Percentiles rank a stretch among this genome's conserved stretches.
Conservation (phyloP, 2,797 vertebrate genomes). For the Coccyzus lansbergi region DNA sequence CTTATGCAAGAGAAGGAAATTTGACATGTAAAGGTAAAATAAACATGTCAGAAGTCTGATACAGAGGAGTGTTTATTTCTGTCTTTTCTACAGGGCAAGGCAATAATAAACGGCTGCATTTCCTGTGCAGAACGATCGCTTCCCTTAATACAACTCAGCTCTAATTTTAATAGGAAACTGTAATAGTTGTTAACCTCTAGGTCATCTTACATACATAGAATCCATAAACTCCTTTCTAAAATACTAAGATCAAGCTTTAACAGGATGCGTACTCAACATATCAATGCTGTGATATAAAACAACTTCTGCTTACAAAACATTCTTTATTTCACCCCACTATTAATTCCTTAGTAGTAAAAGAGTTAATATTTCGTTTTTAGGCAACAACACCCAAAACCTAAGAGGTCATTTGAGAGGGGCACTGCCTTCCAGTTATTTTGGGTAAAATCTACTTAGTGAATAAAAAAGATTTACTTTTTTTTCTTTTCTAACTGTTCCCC, state of each 20-base stretch:
- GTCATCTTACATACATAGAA: background rate
- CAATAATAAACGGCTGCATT: background rate
- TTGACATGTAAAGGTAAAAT: background rate
- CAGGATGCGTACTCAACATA: background rate
- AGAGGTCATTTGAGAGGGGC: background rate
- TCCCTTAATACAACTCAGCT: slow-evolving; percentile 16
- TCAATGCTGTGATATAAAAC: background rate
- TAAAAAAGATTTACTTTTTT: background rate
- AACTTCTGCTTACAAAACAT: background rate
- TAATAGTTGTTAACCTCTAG: slow-evolving; percentile 30
- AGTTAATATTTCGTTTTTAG: background rate
- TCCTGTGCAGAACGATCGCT: background rate
- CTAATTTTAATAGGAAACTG: slow-evolving; percentile 10
- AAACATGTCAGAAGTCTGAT: background rate
- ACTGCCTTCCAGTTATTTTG: background rate
- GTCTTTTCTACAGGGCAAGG: background rate
- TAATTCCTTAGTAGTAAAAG: background rate
- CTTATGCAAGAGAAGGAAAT: background rate
- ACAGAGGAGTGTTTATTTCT: background rate
- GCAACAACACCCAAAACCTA: background rate
- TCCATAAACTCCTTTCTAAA: background rate
- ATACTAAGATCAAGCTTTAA: background rate
- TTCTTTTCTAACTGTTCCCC: background rate
- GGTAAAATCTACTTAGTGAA: background rate
- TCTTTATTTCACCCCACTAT: background rate